phyloP scores from a whole-genome alignment of 2,113 vertebrate species.

The Saguinus midas region DNA sequence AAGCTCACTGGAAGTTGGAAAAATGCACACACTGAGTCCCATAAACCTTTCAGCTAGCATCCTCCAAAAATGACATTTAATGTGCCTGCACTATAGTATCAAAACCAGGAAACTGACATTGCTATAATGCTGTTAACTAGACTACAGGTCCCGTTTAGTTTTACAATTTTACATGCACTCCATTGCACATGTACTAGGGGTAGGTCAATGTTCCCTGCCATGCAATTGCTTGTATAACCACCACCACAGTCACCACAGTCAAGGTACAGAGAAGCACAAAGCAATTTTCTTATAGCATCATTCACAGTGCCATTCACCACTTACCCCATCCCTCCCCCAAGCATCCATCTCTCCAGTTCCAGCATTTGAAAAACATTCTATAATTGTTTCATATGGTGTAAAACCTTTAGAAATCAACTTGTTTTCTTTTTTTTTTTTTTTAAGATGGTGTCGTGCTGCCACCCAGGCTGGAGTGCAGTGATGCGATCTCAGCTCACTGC shows the following conservation, averaged over 20 bases:
- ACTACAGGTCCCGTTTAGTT: neutral
- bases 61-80: neutral
- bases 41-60: neutral
- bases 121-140: neutral
- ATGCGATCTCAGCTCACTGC: no score
- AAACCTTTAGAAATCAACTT: neutral
- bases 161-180: neutral
- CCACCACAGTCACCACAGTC: neutral
- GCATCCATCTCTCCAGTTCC: neutral
- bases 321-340: neutral
- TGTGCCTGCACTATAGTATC: neutral
- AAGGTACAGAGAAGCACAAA: neutral
- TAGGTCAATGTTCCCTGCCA: neutral
- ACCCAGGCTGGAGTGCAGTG: no score
- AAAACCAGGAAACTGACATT: neutral
- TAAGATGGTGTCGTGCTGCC: no score
- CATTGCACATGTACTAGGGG: no score
- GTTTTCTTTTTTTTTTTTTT: no score
- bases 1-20: neutral
- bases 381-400: neutral
- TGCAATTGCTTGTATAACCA: neutral
- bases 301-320: neutral
- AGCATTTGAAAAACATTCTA: neutral
- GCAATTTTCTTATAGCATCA: neutral
- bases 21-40: neutral